These are phyloP conservation scores for Argentina silus DNA, from an alignment of 2,797 vertebrate genomes.

Conservation along the genomic window DNA sequence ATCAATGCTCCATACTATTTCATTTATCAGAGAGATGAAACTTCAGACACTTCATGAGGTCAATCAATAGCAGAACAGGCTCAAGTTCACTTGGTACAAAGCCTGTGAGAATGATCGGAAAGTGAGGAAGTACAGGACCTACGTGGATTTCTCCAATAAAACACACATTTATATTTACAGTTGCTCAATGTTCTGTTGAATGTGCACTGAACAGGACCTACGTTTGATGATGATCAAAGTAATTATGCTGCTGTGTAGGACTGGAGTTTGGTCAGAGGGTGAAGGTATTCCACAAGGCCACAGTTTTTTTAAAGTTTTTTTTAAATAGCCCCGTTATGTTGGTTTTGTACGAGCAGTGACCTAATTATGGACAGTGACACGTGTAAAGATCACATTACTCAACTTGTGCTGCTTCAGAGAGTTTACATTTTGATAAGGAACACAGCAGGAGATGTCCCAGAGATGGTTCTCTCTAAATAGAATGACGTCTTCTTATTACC, in stretches of 20 bases:
- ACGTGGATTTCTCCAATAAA: not conserved
- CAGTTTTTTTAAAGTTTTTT: constrained; percentile 39
- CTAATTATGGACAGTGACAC: constrained; percentile 17
- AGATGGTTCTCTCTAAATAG: not conserved
- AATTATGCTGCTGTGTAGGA: not conserved
- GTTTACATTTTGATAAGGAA: not conserved
- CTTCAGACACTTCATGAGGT: not conserved
- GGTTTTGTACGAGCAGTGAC: constrained; percentile 32
- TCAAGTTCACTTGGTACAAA: no score
- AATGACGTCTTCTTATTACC: not conserved
- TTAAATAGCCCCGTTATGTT: constrained; percentile 50
- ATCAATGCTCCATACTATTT: not conserved
- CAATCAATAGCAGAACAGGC: not conserved
- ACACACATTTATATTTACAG: not conserved
- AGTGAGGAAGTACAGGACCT: no score
- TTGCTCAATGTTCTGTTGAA: not conserved
- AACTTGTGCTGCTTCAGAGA: constrained; percentile 6
- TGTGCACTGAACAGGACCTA: not conserved
- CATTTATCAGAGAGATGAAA: not conserved
- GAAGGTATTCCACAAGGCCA: constrained; percentile 40
- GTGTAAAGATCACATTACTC: constrained; percentile 57
- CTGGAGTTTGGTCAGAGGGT: not conserved
- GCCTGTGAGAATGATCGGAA: no score
- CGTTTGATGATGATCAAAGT: no score
- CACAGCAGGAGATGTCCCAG: not conserved